A percentile compares a stretch with the other conserved stretches of the same genome.
phyloP scores from a whole-genome alignment of 1,140 invertebrate genomes.

The Chionoecetes opilio region DNA sequence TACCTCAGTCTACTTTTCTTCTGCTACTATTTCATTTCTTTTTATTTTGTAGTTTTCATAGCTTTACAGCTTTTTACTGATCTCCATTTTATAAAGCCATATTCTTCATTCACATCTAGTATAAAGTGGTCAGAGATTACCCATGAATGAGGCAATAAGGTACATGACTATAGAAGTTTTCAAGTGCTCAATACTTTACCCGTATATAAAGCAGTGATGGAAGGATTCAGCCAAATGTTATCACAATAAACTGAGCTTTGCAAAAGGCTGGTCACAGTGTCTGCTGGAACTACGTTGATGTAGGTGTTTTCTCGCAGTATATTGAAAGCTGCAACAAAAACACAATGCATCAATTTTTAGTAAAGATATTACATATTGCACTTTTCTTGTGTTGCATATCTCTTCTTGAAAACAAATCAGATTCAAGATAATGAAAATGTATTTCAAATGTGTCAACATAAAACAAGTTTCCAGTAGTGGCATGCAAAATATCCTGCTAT shows the following conservation, averaged over 20 bases:
- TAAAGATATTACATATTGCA: neutral
- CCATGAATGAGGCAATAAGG: too few species aligned
- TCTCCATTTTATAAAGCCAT: too few species aligned
- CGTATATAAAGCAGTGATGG: conserved; percentile 83
- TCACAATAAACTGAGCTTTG: conserved; percentile 82
- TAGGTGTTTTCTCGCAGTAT: conserved; percentile 82
- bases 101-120: too few species aligned
- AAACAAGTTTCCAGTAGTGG: too few species aligned
- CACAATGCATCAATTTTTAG: neutral
- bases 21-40: too few species aligned
- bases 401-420: neutral
- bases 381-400: neutral
- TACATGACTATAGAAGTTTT: too few species aligned
- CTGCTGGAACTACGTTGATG: conserved; percentile 82
- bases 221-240: conserved; percentile 84
- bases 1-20: too few species aligned
- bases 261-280: conserved; percentile 82
- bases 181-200: conserved; percentile 81
- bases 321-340: conserved; percentile 83
- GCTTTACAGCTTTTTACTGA: too few species aligned
- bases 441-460: neutral
- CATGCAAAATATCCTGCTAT: too few species aligned
- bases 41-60: too few species aligned
- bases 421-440: neutral
- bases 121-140: too few species aligned